phyloP scores from a whole-genome alignment of 30 jellyfish, hydroid and myxozoan species.

The Aurelia aurita complex sp. Pacific region DNA sequence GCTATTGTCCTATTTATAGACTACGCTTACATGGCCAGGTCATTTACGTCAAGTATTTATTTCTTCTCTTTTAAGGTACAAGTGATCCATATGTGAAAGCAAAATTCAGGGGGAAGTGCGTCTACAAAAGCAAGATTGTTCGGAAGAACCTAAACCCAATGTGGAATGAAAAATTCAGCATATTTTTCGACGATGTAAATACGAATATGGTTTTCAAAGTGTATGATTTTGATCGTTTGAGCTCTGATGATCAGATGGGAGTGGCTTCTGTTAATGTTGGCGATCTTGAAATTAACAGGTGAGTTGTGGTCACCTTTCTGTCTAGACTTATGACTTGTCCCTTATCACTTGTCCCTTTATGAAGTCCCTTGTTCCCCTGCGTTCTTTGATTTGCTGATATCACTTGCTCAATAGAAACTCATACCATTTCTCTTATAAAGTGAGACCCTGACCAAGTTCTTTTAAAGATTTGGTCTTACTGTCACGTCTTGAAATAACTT shows the following conservation, averaged over 20 bases:
- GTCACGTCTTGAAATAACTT: no score
- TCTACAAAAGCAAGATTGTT: conserved; percentile 81
- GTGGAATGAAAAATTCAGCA: conserved; percentile 85
- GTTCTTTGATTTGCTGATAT: no score
- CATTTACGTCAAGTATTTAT: no score
- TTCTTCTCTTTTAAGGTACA: conserved; percentile 64
- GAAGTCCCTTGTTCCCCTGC: no score
- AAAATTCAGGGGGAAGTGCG: conserved; percentile 83
- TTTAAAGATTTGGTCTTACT: no score
- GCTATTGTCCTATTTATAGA: no score
- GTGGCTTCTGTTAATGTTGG: conserved; percentile 77
- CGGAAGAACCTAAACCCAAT: conserved; percentile 79
- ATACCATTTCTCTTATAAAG: neutral
- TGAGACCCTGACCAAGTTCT: neutral
- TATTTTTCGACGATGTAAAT: conserved; percentile 82
- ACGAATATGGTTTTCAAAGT: conserved; percentile 84
- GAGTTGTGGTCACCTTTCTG: conserved; percentile 3
- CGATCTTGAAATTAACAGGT: conserved; percentile 76
- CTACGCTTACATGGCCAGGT: no score
- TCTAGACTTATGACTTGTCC: neutral
- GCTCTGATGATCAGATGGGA: conserved; percentile 96
- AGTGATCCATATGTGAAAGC: conserved; percentile 98
- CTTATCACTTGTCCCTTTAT: no score
- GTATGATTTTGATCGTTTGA: conserved; percentile 89
- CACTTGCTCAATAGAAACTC: no score